These are phyloP conservation scores for Calameuta idolon DNA, from an alignment of 2,888 invertebrate species.

Conservation along the genomic window DNA sequence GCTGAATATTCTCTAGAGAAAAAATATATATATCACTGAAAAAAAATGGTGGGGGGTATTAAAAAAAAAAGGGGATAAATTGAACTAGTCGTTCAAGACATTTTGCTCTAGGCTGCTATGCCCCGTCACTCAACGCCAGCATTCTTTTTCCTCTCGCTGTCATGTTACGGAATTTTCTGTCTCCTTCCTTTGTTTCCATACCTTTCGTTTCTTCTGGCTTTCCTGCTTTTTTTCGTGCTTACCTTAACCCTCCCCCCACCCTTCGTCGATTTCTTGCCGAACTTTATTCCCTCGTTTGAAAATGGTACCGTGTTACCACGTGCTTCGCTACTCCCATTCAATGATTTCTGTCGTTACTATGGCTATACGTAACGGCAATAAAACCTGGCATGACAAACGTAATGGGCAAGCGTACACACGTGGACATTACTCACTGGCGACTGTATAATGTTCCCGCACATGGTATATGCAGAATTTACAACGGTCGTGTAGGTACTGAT, in stretches of 20 bases:
- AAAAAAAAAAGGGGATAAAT: constrained; percentile 30
- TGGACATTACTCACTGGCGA: neutral
- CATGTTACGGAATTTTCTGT: constrained; percentile 23
- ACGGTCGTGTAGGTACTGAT: neutral
- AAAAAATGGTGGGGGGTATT: constrained; percentile 13
- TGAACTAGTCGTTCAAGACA: constrained; percentile 39
- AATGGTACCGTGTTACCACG: neutral
- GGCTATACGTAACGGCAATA: neutral
- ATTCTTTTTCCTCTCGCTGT: constrained; percentile 26
- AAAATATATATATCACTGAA: neutral
- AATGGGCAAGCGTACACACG: neutral
- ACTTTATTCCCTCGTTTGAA: neutral
- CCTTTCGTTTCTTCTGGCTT: constrained; percentile 12
- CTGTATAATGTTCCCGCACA: neutral
- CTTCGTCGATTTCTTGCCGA: neutral
- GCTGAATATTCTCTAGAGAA: constrained; percentile 2
- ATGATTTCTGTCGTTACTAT: neutral
- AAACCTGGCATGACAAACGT: neutral
- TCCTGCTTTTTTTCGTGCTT: neutral
- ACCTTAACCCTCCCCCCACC: neutral
- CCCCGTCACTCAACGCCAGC: neutral
- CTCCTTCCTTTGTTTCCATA: neutral
- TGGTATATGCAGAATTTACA: neutral
- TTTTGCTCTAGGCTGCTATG: constrained; percentile 25
- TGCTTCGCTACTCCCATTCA: neutral